Evolutionary conservation across 2,797 vertebrate genomes (phyloP), one percentile per base, ranked within the genome.

Genomic region (Rhodeus uyekii): DNA sequence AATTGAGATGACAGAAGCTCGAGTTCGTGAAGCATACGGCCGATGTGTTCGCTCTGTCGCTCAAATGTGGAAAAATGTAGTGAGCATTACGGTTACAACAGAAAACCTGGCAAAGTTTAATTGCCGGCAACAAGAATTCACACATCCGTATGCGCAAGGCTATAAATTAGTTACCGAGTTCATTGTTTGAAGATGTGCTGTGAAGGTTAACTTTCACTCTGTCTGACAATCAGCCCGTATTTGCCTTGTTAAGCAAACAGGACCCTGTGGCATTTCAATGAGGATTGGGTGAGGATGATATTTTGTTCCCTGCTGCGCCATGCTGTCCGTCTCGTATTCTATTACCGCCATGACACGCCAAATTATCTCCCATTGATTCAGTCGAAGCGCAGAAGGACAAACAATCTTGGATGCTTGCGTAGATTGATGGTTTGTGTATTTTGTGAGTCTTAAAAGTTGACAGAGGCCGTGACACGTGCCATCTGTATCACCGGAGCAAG

Each of bases 341-440:
- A 76, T 76, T 86, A 81, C 50, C 55, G 7, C 12, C 32, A 32
- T 82, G 65, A 78, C 71, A 79, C 1, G 12, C n/a, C 76, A 78
- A 27, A 82, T 83, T 55, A 83, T 78, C 71, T 65, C 50, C 58
- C 18, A 22, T 42, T 69, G 71, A 72, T 84, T 69, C 71, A 75
- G 76, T 58, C 48, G 14, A 77, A 32, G 19, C 16, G 3, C 58
- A 74, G 78, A 36, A 50, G 55, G 53, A 53, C 78, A 74, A 86
- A 76, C 83, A 80, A 55, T 78, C 69, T 75, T 19, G 16, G 48
- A 32, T 32, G 24, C 53, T 84, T 74, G 36, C 12, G 44, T 34
- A 82, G 61, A 73, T n/a, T 71, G 76, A 78, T 55, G 16, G 44
- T 22, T 65, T 73, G 69, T 69, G 76, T 65, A 34, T 68, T 50